Conservation (phyloP, 2,888 invertebrate species). For the Meiosimyza decipiens region DNA sequence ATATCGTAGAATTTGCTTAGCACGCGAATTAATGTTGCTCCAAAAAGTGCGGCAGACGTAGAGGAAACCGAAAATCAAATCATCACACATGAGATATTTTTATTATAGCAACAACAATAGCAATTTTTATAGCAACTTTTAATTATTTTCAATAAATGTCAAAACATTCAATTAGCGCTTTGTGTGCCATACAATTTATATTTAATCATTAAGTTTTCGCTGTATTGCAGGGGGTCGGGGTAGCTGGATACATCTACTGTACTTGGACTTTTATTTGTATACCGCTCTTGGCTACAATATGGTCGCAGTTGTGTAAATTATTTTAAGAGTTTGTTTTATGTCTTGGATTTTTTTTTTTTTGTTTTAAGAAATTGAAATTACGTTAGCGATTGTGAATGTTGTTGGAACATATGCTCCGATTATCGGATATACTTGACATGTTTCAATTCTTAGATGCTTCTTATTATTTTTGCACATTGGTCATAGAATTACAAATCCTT, state of each 20-base stretch:
- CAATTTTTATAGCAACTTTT: constrained; percentile 34
- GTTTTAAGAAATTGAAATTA: neutral
- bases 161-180: constrained; percentile 31
- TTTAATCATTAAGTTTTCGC: no score
- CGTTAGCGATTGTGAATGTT: no score
- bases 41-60: neutral
- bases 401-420: no score
- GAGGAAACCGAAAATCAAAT: neutral
- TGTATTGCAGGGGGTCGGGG: no score
- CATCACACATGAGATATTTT: neutral
- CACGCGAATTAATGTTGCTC: neutral
- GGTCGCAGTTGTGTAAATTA: constrained; percentile 28
- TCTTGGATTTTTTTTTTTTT: neutral
- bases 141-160: constrained; percentile 31
- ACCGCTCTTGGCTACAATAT: neutral
- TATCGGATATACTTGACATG: no score
- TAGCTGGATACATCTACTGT: neutral
- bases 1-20: neutral
- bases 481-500: no score
- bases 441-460: no score
- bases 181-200: neutral
- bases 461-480: no score
- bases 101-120: constrained; percentile 22
- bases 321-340: neutral
- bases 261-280: no score